phyloP scores from a whole-genome alignment of 1,140 invertebrate species.

The Drosophila biarmipes region DNA sequence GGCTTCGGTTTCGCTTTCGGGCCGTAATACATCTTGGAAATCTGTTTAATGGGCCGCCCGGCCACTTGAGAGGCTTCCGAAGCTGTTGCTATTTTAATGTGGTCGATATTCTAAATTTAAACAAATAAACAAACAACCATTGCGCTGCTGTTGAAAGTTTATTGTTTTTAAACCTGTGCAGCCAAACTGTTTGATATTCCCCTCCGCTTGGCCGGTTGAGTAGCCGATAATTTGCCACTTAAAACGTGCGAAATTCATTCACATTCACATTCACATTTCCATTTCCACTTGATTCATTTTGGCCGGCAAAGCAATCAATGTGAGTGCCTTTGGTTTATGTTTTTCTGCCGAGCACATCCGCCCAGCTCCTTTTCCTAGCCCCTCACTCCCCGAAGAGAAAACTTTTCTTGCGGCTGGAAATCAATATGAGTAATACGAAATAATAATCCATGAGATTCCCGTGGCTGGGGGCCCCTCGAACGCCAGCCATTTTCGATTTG shows the following conservation, averaged over 20 bases:
- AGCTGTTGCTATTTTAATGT: conserved; percentile 80
- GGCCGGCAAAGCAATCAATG: conserved; percentile 45
- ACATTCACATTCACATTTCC: conserved; percentile 63
- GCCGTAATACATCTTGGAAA: conserved; percentile 78
- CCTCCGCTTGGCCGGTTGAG: conserved; percentile 47
- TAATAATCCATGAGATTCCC: conserved; percentile 53
- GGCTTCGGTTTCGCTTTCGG: conserved; percentile 25
- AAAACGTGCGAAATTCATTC: conserved; percentile 73
- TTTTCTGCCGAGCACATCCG: conserved; percentile 33
- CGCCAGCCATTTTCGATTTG: conserved; percentile 25
- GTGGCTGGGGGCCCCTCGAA: conserved; percentile 26
- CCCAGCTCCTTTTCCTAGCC: conserved; percentile 7
- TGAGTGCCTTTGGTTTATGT: conserved; percentile 48
- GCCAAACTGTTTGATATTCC: conserved; percentile 64
- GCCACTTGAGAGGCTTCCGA: conserved; percentile 77
- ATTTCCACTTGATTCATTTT: conserved; percentile 57
- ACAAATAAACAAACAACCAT: conserved; percentile 75
- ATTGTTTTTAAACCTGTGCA: conserved; percentile 76
- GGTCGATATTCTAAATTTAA: conserved; percentile 82
- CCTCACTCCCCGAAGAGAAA: not conserved
- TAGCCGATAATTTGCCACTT: conserved; percentile 74
- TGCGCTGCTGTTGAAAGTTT: conserved; percentile 68
- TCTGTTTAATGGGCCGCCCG: conserved; percentile 63
- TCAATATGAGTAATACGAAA: conserved; percentile 56
- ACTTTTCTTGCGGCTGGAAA: conserved; percentile 45